Base-by-base conservation (phyloP, 2,113 vertebrate genomes). In the Arothron firmamentum region DNA sequence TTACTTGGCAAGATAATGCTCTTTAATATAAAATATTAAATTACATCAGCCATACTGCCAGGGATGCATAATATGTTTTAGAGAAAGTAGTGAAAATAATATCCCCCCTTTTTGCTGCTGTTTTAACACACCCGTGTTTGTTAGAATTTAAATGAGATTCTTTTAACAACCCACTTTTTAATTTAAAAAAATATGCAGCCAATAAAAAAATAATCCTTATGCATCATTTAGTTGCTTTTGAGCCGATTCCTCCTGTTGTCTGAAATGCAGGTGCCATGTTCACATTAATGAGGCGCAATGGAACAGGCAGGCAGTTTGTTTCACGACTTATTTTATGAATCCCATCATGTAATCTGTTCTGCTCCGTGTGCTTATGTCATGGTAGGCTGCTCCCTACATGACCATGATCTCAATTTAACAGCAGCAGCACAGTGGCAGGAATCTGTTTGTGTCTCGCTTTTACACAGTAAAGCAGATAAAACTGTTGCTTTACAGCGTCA, bases 111-210 rank as follows among this genome's bases (percentile, higher is more conserved):
- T 38, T 38, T 38, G 34, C 11, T 38, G 34, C 43, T 17, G 45
- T 47, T 47, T 16, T n/a, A 28, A 64, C 65, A 48, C 4, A 8
- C 45, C 49, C 50, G 16, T 23, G 56, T 51, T 75, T 56, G 54
- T 55, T 72, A 50, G 63, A 54, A 56, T 57, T 52, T 16, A 2
- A 43, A 66, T 65, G 17, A 47, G 10, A 75, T 59, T n/a, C n/a
- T 54, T 56, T 68, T 52, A 70, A 42, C 18, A 60, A 53, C 25
- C 18, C 34, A 25, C 18, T 59, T 52, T 75, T 71, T 62, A 17
- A 52, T 71, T 63, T 50, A 5, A 45, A 51, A 65, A 77, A 41
- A 48, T 31, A 21, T 41, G 23, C 7, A 5, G 46, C 51, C 49
- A 62, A 18, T 65, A 47, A 72, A 68, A 2, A 13, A 23, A 43